Evolutionary conservation across 2,113 vertebrate genomes (phyloP).

Genomic region (Bagarius yarrelli): DNA sequence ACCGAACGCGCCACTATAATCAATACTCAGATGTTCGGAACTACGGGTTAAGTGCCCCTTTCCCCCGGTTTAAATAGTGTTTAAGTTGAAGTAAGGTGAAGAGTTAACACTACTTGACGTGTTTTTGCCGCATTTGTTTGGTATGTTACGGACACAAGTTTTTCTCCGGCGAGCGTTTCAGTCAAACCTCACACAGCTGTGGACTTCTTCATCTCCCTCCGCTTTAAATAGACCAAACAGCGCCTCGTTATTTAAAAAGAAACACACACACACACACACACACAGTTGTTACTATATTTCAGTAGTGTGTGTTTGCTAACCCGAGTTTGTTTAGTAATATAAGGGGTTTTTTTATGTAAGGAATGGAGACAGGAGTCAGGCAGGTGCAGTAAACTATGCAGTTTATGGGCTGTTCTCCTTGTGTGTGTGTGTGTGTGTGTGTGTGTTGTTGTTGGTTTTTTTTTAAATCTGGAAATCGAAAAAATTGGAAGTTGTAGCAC

Average conservation of each 20-base stretch:
- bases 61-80: neutral
- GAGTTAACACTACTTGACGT: neutral
- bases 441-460: no score
- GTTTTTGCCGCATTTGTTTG: neutral
- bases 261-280: neutral
- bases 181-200: slow-evolving; percentile 4
- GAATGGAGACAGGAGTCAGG: neutral
- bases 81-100: neutral
- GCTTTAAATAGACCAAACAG: slow-evolving; percentile 7
- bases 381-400: neutral
- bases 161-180: neutral
- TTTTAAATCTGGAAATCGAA: no score
- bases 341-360: neutral
- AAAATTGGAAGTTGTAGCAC: no score
- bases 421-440: neutral
- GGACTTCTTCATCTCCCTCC: neutral
- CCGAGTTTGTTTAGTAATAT: neutral
- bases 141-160: slow-evolving; percentile 4
- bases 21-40: neutral
- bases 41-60: no score
- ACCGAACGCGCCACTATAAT: neutral
- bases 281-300: neutral
- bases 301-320: neutral
- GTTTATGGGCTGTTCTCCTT: neutral
- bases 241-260: neutral